phyloP scores from a whole-genome alignment of 2,888 invertebrate species.

The Apamea monoglypha region DNA sequence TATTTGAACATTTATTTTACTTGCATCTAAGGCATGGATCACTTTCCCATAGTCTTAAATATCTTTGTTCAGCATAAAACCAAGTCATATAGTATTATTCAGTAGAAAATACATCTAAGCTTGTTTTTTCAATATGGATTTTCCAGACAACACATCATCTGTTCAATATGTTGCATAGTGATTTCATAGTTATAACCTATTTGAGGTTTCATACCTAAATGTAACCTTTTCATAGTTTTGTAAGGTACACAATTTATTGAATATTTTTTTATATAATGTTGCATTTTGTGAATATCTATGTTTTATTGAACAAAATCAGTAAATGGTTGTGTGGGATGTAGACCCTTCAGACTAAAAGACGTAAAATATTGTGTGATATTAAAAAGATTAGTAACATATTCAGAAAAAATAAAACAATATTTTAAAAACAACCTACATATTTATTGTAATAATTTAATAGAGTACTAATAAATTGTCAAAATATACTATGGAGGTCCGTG shows the following conservation, averaged over 20 bases:
- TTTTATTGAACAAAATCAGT: background rate
- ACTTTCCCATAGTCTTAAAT: background rate
- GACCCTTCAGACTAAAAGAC: background rate
- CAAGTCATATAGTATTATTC: background rate
- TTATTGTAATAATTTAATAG: background rate
- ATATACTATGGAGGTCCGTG: background rate
- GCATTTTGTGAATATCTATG: background rate
- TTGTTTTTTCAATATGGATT: background rate
- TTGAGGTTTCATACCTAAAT: background rate
- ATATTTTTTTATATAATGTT: background rate
- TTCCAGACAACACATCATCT: slow-evolving; percentile 24
- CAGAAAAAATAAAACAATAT: no score
- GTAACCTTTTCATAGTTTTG: slow-evolving; percentile 1
- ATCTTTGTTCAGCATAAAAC: slow-evolving; percentile 3
- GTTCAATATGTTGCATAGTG: slow-evolving; percentile 31
- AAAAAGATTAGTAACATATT: background rate
- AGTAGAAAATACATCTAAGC: background rate
- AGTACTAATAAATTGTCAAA: background rate
- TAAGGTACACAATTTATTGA: background rate
- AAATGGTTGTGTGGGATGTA: background rate
- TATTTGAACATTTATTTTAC: slow-evolving; percentile 31
- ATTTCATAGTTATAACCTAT: slow-evolving; percentile 18
- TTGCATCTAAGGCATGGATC: slow-evolving; percentile 24
- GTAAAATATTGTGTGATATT: background rate
- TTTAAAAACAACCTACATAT: background rate